Percentiles rank a stretch among this genome's conserved stretches.
phyloP scores from a whole-genome alignment of 1,140 invertebrate species.

The Drosophila seguyi region DNA sequence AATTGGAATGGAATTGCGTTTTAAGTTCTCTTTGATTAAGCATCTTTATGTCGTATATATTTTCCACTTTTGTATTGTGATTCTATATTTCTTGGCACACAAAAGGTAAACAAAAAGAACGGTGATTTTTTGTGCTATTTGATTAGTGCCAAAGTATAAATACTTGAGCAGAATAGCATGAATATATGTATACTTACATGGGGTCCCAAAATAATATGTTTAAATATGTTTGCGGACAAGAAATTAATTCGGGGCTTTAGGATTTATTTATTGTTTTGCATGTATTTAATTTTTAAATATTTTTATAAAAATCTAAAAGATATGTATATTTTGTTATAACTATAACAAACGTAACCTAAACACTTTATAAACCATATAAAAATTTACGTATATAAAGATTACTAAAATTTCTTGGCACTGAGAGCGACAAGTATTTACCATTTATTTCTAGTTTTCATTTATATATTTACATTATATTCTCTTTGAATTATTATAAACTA shows the following conservation, averaged over 20 bases:
- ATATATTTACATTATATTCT: neutral
- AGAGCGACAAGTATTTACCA: neutral
- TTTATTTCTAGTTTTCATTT: neutral
- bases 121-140: neutral
- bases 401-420: neutral
- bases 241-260: neutral
- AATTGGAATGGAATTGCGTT: neutral
- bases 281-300: neutral
- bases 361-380: neutral
- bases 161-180: neutral
- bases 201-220: neutral
- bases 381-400: neutral
- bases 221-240: neutral
- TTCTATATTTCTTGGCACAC: neutral
- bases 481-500: too few relatives aligned
- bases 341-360: too few relatives aligned
- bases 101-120: conserved; percentile 1
- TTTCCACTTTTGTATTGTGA: neutral
- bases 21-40: neutral
- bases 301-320: neutral
- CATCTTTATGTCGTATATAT: neutral
- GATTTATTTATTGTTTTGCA: neutral
- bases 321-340: too few relatives aligned
- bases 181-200: neutral
- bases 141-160: conserved; percentile 7